Percentiles rank a stretch among this genome's conserved stretches.
phyloP scores from a whole-genome alignment of 64 coral and sea anemone species.

The Porites australiensis region DNA sequence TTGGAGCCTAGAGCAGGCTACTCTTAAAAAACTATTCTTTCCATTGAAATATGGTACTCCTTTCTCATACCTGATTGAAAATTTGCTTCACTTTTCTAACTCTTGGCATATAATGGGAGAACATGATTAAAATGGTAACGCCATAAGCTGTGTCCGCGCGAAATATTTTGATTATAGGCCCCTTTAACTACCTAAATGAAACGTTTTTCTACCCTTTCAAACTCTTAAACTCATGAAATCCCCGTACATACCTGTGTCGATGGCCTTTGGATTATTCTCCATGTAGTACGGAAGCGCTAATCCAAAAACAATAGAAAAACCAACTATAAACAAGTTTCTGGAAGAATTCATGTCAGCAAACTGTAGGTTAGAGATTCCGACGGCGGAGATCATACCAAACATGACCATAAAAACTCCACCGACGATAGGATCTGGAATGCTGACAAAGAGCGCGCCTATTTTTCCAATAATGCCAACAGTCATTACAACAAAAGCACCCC shows the following conservation, averaged over 20 bases:
- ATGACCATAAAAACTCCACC: conserved; percentile 84
- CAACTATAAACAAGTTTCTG: conserved; percentile 83
- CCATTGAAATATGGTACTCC: too few relatives aligned
- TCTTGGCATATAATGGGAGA: too few relatives aligned
- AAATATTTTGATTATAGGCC: too few relatives aligned
- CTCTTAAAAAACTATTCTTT: too few relatives aligned
- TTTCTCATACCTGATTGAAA: too few relatives aligned
- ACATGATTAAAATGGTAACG: too few relatives aligned
- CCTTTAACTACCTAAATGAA: too few relatives aligned
- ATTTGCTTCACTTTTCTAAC: too few relatives aligned
- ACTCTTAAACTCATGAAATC: background rate
- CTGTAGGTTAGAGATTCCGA: conserved; percentile 86
- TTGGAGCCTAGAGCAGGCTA: too few relatives aligned
- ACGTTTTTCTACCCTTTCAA: too few relatives aligned
- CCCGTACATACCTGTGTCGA: conserved; percentile 63
- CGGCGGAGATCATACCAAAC: conserved; percentile 80
- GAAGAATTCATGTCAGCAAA: conserved; percentile 82
- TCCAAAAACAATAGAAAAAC: conserved; percentile 71
- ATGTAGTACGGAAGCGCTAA: conserved; percentile 76
- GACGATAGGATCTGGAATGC: conserved; percentile 84
- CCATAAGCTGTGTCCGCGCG: too few relatives aligned
- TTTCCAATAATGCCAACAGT: conserved; percentile 76
- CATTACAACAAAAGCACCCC: conserved; percentile 47
- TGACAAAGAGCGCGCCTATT: conserved; percentile 79
- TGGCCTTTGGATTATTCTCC: conserved; percentile 13